Conservation (phyloP, 2,888 invertebrate species). For the Eremobia ochroleuca region DNA sequence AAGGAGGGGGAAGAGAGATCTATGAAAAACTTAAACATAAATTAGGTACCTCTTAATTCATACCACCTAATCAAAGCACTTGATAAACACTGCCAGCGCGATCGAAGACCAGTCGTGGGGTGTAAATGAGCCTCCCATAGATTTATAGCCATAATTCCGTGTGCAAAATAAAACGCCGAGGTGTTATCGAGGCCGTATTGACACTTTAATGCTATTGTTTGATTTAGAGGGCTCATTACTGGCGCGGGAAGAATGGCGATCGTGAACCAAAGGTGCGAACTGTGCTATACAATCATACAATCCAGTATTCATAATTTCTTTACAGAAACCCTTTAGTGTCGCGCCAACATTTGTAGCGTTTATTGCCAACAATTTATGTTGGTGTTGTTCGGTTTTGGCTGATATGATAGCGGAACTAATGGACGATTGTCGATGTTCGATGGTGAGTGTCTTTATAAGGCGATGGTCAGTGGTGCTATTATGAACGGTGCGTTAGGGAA, state of each 20-base stretch:
- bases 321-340: slow-evolving; percentile 70
- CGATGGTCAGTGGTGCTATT: slow-evolving; percentile 24
- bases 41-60: slow-evolving; percentile 36
- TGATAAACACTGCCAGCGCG: slow-evolving; percentile 53
- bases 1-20: background rate
- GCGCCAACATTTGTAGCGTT: slow-evolving; percentile 62
- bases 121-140: slow-evolving; percentile 80
- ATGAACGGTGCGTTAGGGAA: slow-evolving; percentile 6
- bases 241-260: slow-evolving; percentile 84
- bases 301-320: slow-evolving; percentile 79
- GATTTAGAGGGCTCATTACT: slow-evolving; percentile 90
- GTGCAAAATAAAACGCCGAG: slow-evolving; percentile 89
- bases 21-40: slow-evolving; percentile 17
- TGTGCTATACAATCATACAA: slow-evolving; percentile 70
- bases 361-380: slow-evolving; percentile 67
- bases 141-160: slow-evolving; percentile 89
- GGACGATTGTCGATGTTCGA: slow-evolving; percentile 26
- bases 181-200: slow-evolving; percentile 89
- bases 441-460: slow-evolving; percentile 49
- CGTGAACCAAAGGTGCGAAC: slow-evolving; percentile 83
- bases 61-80: slow-evolving; percentile 41
- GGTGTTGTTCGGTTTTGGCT: slow-evolving; percentile 56
- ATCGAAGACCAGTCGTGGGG: slow-evolving; percentile 71
- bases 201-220: slow-evolving; percentile 91
- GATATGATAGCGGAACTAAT: slow-evolving; percentile 58